A percentile compares a stretch with the other conserved stretches of the same genome.
Evolutionary conservation across 2,797 vertebrate genomes (phyloP).

Genomic region (Sebastes kiyomatsui): DNA sequence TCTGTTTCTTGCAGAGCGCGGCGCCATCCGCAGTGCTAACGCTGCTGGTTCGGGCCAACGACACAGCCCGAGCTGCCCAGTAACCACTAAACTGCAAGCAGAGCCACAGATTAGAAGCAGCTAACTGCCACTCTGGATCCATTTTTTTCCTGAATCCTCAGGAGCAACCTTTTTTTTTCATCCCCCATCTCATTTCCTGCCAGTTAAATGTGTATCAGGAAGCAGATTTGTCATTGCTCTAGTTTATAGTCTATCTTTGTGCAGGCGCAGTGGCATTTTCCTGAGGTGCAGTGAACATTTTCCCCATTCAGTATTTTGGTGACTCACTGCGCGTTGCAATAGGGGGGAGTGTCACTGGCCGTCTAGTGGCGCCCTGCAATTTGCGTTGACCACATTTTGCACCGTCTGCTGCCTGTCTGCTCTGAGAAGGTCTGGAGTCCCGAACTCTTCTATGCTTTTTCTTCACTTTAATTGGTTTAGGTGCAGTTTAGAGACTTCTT

Average conservation of each 20-base stretch:
- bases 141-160: constrained; percentile 20
- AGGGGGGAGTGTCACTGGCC: constrained; percentile 21
- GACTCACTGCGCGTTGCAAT: constrained; percentile 31
- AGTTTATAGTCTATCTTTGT: constrained; percentile 19
- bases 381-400: constrained; percentile 35
- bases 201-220: constrained; percentile 42
- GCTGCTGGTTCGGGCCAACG: constrained; percentile 39
- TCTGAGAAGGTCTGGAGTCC: constrained; percentile 6
- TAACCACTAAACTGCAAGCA: constrained; percentile 36
- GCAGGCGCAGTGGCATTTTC: constrained; percentile 29
- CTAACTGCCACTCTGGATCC: constrained; percentile 43
- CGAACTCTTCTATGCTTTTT: neutral
- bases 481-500: neutral
- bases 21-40: constrained; percentile 43
- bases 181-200: constrained; percentile 30
- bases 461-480: neutral
- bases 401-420: constrained; percentile 16
- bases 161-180: constrained; percentile 32
- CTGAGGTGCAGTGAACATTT: constrained; percentile 44
- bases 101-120: constrained; percentile 41
- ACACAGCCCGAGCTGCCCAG: constrained; percentile 40
- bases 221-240: constrained; percentile 49
- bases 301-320: constrained; percentile 38
- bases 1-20: constrained; percentile 43
- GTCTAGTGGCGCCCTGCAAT: constrained; percentile 6